phyloP scores from a whole-genome alignment of 2,888 invertebrate genomes.

The Argyra leucocephala region DNA sequence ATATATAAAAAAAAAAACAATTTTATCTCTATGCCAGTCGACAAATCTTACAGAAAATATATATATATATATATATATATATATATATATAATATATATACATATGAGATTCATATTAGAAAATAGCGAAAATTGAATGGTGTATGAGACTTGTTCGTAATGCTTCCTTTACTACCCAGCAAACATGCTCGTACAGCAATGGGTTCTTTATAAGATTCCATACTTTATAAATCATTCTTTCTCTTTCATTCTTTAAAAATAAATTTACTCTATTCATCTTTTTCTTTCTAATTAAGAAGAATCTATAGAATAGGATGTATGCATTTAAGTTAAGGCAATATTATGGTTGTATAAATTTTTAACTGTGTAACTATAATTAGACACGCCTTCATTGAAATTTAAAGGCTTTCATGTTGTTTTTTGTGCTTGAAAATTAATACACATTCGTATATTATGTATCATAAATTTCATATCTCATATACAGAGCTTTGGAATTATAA shows the following conservation, averaged over 20 bases:
- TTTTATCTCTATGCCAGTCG: slow-evolving; percentile 1
- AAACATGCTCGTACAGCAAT: not conserved
- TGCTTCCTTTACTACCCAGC: too few species aligned
- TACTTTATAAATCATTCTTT: not conserved
- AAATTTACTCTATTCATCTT: not conserved
- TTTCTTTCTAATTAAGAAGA: not conserved
- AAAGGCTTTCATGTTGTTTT: too few species aligned
- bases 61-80: too few species aligned
- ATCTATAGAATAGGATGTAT: too few species aligned
- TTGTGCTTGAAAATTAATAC: too few species aligned
- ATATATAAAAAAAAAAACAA: too few species aligned
- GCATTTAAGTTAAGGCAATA: too few species aligned
- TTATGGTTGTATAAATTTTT: not conserved
- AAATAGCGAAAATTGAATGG: not conserved
- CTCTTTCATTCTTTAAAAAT: not conserved
- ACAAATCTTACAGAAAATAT: too few species aligned
- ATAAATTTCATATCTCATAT: not conserved
- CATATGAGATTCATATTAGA: not conserved
- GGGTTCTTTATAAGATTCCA: not conserved
- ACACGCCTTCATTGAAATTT: not conserved
- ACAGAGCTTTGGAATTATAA: not conserved
- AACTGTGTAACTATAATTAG: not conserved
- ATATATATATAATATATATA: too few species aligned
- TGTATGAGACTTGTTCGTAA: not conserved
- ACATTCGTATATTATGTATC: too few species aligned